Base-by-base conservation (phyloP, 2,113 vertebrate species). In the Phyllostomus discolor region DNA sequence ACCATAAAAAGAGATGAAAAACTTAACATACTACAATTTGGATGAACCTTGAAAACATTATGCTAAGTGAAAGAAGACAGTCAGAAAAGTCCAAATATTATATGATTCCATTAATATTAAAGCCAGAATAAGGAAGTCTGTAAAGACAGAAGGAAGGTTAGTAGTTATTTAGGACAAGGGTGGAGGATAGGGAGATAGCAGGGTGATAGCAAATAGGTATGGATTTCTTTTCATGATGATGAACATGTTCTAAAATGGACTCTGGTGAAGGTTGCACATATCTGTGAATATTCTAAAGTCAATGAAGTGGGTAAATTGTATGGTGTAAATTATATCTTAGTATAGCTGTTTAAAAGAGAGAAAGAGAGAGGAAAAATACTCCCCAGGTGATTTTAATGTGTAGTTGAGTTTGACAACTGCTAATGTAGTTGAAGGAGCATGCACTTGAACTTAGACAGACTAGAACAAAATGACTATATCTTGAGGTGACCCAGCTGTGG, bases 41-140 rank as follows among this genome's bases (percentile, higher is more conserved):
- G 7, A 94, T 76, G 70, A 90, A 95, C 10, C 31, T 80, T 67
- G 31, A 73, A 96, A 79, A 87, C 76, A 31, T 43, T 91, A 92
- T 59, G 19, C 24, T 84, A 90, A 92, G 35, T 69, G 35, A 88
- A 95, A 92, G 31, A 73, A 94, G 28, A 2, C 41, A 82, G 4
- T 82, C 41, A 43, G 11, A 33, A 46, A 95, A 59, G 28, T 78
- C 10, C 11, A 78, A 54, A 59, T 62, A 64, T 12, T 66, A 31
- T 41, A 52, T 86, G 22, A 95, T 62, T 81, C n/a, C 57, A 83
- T 90, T 95, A 38, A 75, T 70, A 57, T 70, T 88, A 78, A 59
- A 89, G 3, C 50, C 24, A 54, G 16, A 69, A 92, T 28, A 73
- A 24, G 22, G 33, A 88, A 38, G 90, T 92, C 17, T 84, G 26